These are phyloP conservation scores for Drosophila sechellia DNA, from an alignment of 1,140 invertebrate genomes.

Conservation along the genomic window DNA sequence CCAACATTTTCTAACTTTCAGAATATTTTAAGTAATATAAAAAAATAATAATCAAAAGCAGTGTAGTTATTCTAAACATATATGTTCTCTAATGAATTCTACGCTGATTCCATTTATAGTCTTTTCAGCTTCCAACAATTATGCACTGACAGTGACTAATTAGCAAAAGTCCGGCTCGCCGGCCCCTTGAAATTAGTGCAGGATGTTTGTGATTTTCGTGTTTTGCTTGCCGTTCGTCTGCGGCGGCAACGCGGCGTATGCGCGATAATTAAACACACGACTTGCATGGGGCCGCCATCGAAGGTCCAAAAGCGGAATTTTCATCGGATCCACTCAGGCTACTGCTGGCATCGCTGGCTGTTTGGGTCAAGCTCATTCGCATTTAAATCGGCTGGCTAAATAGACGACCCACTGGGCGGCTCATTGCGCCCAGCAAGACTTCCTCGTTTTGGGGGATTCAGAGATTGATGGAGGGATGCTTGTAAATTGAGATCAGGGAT, in stretches of 20 bases:
- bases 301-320: constrained; percentile 25
- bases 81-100: constrained; percentile 5
- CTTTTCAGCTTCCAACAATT: constrained; percentile 20
- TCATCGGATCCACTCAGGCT: constrained; percentile 9
- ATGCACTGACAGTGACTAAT: constrained; percentile 51
- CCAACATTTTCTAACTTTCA: too few species aligned
- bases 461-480: constrained; percentile 17
- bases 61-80: background rate
- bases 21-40: too few species aligned
- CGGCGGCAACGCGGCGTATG: constrained; percentile 52
- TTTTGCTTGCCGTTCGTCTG: constrained; percentile 27
- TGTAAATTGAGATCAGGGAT: constrained; percentile 28
- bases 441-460: constrained; percentile 54
- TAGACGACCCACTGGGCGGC: constrained; percentile 58
- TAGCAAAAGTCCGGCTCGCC: constrained; percentile 35
- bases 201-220: constrained; percentile 73
- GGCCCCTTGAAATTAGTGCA: constrained; percentile 44
- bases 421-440: constrained; percentile 75
- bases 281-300: constrained; percentile 29
- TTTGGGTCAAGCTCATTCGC: constrained; percentile 78
- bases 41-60: too few species aligned
- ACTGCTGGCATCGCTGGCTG: constrained; percentile 45
- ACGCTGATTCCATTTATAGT: constrained; percentile 9
- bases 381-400: constrained; percentile 67
- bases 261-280: constrained; percentile 72